Percentiles rank a stretch among this genome's conserved stretches.
phyloP scores from a whole-genome alignment of 2,113 vertebrate genomes.

The Benitochromis conjunctus region DNA sequence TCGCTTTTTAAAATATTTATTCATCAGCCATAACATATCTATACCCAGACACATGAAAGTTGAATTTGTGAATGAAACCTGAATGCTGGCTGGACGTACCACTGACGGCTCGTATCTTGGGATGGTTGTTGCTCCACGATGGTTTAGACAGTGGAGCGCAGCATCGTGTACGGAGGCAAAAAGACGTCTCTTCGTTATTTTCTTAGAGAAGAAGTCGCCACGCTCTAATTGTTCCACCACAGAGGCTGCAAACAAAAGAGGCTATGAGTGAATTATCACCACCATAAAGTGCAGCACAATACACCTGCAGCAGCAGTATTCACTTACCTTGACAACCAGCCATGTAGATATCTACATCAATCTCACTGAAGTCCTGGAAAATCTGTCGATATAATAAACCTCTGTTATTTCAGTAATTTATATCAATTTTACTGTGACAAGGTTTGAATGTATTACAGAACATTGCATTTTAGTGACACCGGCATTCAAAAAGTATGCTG shows the following conservation, averaged over 20 bases:
- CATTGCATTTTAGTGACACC: background rate
- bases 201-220: constrained; percentile 82
- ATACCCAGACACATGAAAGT: background rate
- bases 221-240: constrained; percentile 83
- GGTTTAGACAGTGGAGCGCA: constrained; percentile 70
- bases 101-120: constrained; percentile 31
- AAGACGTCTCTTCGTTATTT: constrained; percentile 81
- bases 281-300: background rate
- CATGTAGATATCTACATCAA: constrained; percentile 84
- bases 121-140: constrained; percentile 18
- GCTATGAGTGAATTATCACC: background rate
- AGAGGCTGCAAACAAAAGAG: constrained; percentile 57
- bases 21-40: background rate
- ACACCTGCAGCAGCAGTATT: background rate
- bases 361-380: constrained; percentile 86
- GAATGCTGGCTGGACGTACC: constrained; percentile 9
- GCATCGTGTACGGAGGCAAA: constrained; percentile 86
- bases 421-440: background rate
- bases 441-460: background rate
- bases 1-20: background rate
- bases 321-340: constrained; percentile 77
- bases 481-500: background rate
- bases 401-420: background rate
- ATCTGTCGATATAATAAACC: constrained; percentile 72
- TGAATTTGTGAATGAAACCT: background rate